Evolutionary conservation across 2,888 invertebrate species (phyloP).

Genomic region (Idaea biselata): DNA sequence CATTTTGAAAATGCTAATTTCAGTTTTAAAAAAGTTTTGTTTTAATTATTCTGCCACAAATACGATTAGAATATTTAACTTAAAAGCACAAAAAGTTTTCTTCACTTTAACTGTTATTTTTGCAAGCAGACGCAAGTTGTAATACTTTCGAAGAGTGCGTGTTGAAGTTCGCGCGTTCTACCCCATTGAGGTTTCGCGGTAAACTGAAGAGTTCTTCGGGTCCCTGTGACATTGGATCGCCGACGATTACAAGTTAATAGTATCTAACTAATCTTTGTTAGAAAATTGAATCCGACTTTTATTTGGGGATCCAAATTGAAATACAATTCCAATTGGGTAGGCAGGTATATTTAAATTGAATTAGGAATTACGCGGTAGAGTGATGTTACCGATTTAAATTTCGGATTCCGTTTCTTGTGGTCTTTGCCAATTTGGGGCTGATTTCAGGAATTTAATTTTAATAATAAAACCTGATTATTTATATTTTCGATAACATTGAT

Average conservation of each 20-base stretch:
- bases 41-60: neutral
- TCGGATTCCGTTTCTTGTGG: neutral
- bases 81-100: neutral
- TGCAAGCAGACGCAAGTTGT: conserved; percentile 4
- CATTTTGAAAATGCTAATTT: conserved; percentile 8
- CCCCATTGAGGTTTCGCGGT: conserved; percentile 15
- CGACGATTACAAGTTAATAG: conserved; percentile 1
- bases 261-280: conserved; percentile 1
- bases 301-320: neutral
- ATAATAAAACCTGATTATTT: too few species aligned
- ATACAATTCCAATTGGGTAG: neutral
- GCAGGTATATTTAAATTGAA: neutral
- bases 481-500: too few species aligned
- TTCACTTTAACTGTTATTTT: neutral
- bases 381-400: neutral
- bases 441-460: neutral
- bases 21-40: neutral
- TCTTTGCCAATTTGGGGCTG: neutral
- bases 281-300: neutral
- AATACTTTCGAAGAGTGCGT: conserved; percentile 8
- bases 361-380: neutral
- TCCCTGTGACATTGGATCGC: conserved; percentile 6
- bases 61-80: neutral
- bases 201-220: conserved; percentile 11
- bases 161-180: conserved; percentile 12